Percentiles rank a stretch among this genome's conserved stretches.
Conservation (phyloP, 2,797 vertebrate genomes). For the Mus minutoides region DNA sequence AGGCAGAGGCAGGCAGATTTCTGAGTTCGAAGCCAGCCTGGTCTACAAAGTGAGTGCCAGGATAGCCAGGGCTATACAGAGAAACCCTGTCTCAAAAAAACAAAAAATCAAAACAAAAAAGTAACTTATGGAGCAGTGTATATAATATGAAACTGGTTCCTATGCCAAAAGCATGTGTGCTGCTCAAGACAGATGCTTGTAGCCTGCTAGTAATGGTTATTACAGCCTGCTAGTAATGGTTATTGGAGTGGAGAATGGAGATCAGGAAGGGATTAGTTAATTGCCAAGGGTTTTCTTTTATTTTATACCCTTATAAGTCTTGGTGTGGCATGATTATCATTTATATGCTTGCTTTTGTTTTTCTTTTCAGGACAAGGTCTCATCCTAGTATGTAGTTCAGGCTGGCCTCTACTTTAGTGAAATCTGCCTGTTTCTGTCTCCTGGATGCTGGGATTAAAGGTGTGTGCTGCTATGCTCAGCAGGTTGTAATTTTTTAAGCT, state of each 20-base stretch:
- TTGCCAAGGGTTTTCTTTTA: not conserved
- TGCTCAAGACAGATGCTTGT: not conserved
- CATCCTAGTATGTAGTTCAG: not conserved
- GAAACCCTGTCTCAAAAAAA: too few species aligned
- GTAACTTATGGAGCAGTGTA: not conserved
- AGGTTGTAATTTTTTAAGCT: not conserved
- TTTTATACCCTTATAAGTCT: slow-evolving; percentile 3
- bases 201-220: not conserved
- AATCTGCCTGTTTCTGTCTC: not conserved
- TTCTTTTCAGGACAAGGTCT: not conserved
- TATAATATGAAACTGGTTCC: not conserved
- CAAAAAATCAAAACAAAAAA: too few species aligned
- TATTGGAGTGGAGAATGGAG: not conserved
- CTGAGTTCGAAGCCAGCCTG: too few species aligned
- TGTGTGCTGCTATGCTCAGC: not conserved
- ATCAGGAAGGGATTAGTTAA: not conserved
- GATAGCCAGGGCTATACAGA: too few species aligned
- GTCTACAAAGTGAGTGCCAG: too few species aligned
- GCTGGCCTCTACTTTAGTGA: not conserved
- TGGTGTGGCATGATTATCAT: not conserved
- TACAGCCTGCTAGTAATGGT: not conserved
- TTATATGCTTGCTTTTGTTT: not conserved
- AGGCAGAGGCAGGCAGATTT: too few species aligned
- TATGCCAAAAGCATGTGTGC: not conserved
- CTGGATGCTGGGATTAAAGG: not conserved